Evolutionary conservation across 2,888 invertebrate species (phyloP), one percentile per base, ranked within the genome.

Genomic region (Rugalucina vietnamica): DNA sequence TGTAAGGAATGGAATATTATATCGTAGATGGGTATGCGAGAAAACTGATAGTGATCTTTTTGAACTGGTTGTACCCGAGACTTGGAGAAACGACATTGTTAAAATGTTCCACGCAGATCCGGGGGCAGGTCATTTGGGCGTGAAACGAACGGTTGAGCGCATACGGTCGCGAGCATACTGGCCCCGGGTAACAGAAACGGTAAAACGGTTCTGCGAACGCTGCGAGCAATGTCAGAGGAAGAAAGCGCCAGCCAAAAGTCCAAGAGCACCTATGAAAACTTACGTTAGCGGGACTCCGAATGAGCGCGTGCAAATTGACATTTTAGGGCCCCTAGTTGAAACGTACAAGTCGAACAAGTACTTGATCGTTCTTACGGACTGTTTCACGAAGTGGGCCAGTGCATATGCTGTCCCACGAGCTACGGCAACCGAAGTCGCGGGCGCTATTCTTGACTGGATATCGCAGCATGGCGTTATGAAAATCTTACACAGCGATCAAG

Each of bases 251-350:
- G 70, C 27, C 76, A 80, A 37, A 8, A 43, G 24, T 18, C 29
- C 37, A 24, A 75, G 71, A 76, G 82, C 73, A 10, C 57, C 74
- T 24, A 43, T 43, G 43, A 8, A 43, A 43, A 8, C 10, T 8
- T 43, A 43, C 18, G 18, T 43, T n/a, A n/a, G n/a, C 18, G 82
- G 85, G 18, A 73, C 60, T 24, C 77, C 80, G 2, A 37, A 82
- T 39, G 79, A 82, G 57, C 75, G 85, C 21, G 24, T 82, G 3
- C 73, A 76, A 1, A 50, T 79, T 14, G 85, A 85, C 65, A 76
- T 76, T 21, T 18, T 85, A 24, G 79, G 80, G 8, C 82, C 82
- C 14, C 49, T 79, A n/a, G 82, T 80, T n/a, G 60, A 77, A 70
- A 69, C 82, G 18, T 18, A 43, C 18, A 43, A 43, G 18, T 43